A percentile compares a stretch with the other conserved stretches of the same genome.
phyloP scores from a whole-genome alignment of 35 echinoderm and acorn worm species.

The Diadema setosum region DNA sequence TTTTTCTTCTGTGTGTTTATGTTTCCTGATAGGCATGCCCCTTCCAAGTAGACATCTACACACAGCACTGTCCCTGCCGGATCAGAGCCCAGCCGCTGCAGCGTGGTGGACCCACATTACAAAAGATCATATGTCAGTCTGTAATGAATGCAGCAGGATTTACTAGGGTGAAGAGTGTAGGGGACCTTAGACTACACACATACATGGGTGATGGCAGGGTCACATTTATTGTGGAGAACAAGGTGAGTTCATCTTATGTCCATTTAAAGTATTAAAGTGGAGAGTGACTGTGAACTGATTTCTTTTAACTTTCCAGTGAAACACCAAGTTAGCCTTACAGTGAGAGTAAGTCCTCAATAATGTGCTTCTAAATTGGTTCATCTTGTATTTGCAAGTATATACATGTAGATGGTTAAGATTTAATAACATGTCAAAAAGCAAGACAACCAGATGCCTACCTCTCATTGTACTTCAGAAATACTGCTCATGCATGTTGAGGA shows the following conservation, averaged over 20 bases:
- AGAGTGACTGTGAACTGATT: too few relatives aligned
- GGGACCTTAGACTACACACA: constrained; percentile 36
- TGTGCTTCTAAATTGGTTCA: not conserved
- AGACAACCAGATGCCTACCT: too few relatives aligned
- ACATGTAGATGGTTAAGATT: too few relatives aligned
- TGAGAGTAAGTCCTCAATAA: too few relatives aligned
- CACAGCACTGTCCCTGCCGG: constrained; percentile 61
- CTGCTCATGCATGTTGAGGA: too few relatives aligned
- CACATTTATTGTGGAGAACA: constrained; percentile 66
- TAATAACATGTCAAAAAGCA: too few relatives aligned
- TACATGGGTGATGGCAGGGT: constrained; percentile 46
- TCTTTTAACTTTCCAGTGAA: too few relatives aligned
- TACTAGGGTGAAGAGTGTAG: not conserved
- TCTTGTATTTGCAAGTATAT: not conserved
- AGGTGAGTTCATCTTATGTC: constrained; percentile 25
- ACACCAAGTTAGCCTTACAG: too few relatives aligned
- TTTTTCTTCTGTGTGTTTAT: too few relatives aligned
- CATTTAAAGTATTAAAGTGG: too few relatives aligned
- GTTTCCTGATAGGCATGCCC: constrained; percentile 66
- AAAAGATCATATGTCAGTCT: constrained; percentile 60
- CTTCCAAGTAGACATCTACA: constrained; percentile 62
- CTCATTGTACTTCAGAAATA: too few relatives aligned
- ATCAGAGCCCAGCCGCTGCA: constrained; percentile 75
- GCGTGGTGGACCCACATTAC: constrained; percentile 60
- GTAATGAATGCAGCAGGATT: constrained; percentile 45